Conservation (phyloP, 1,140 invertebrate species). For the Thalassaphorura encarpata region DNA sequence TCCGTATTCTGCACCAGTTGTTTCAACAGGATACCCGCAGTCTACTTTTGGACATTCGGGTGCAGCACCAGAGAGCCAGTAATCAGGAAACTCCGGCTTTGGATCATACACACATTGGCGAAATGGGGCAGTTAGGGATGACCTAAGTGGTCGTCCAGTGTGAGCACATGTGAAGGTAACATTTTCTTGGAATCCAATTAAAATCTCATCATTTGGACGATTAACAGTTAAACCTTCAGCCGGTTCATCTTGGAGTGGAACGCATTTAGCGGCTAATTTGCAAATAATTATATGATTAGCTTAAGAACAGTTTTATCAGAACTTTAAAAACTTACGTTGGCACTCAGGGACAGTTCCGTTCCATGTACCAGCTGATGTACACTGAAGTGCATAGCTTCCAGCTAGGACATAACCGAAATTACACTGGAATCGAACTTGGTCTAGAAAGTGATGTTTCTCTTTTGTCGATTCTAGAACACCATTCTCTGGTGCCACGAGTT, state of each 20-base stretch:
- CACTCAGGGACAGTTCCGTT: slow-evolving; percentile 87
- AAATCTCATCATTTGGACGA: slow-evolving; percentile 61
- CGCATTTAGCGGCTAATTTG: slow-evolving; percentile 71
- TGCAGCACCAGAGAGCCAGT: slow-evolving; percentile 51
- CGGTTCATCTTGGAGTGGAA: slow-evolving; percentile 77
- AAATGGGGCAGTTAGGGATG: slow-evolving; percentile 68
- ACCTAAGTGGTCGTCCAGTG: slow-evolving; percentile 61
- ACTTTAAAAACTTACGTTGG: slow-evolving; percentile 57
- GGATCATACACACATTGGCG: slow-evolving; percentile 94
- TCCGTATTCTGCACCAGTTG: slow-evolving; percentile 85
- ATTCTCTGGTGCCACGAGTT: slow-evolving; percentile 70
- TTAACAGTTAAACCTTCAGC: slow-evolving; percentile 69
- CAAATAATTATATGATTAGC: neutral
- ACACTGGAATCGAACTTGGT: slow-evolving; percentile 83
- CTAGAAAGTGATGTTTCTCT: slow-evolving; percentile 74
- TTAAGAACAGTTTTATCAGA: neutral
- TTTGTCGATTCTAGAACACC: slow-evolving; percentile 75
- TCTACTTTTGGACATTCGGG: slow-evolving; percentile 78
- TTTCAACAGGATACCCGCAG: slow-evolving; percentile 74
- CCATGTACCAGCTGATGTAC: slow-evolving; percentile 83
- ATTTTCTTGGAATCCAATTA: slow-evolving; percentile 80
- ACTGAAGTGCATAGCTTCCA: slow-evolving; percentile 70
- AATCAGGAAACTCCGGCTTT: slow-evolving; percentile 47
- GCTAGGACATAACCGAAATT: slow-evolving; percentile 88
- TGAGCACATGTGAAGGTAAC: slow-evolving; percentile 71